These are phyloP conservation scores for Ichneumoninae sp. DNA, from an alignment of 2,888 invertebrate genomes.

Conservation along the genomic window DNA sequence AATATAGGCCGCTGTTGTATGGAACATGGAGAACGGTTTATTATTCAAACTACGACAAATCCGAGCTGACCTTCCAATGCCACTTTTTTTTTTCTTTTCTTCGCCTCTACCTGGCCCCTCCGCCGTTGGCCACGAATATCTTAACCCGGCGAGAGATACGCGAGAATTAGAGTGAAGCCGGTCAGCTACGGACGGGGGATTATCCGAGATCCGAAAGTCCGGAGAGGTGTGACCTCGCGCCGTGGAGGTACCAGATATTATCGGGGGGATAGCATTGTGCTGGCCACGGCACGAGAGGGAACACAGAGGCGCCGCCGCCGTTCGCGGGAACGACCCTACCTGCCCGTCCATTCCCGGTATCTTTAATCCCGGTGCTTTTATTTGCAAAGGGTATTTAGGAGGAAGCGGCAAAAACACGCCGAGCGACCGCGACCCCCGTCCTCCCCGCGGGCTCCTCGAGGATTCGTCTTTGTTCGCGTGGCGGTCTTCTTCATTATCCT, in stretches of 20 bases:
- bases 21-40: neutral
- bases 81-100: neutral
- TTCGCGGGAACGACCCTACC: slow-evolving; percentile 10
- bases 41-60: slow-evolving; percentile 1
- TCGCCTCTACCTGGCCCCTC: neutral
- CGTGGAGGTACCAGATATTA: slow-evolving; percentile 26
- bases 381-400: slow-evolving; percentile 22
- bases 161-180: slow-evolving; percentile 27
- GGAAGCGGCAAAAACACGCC: slow-evolving; percentile 16
- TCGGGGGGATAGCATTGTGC: slow-evolving; percentile 17
- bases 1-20: neutral
- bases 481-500: slow-evolving; percentile 48
- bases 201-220: slow-evolving; percentile 30
- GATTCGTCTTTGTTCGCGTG: slow-evolving; percentile 40
- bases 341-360: slow-evolving; percentile 19
- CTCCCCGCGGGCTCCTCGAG: neutral
- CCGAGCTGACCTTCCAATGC: neutral
- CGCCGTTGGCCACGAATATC: neutral
- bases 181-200: slow-evolving; percentile 40
- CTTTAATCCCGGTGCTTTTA: slow-evolving; percentile 9
- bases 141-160: neutral
- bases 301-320: slow-evolving; percentile 50
- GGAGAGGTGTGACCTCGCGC: slow-evolving; percentile 37
- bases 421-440: neutral
- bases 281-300: neutral